Evolutionary conservation across 2,888 invertebrate genomes (phyloP), one percentile per base, ranked within the genome.

Genomic region (Latheticus oryzae): DNA sequence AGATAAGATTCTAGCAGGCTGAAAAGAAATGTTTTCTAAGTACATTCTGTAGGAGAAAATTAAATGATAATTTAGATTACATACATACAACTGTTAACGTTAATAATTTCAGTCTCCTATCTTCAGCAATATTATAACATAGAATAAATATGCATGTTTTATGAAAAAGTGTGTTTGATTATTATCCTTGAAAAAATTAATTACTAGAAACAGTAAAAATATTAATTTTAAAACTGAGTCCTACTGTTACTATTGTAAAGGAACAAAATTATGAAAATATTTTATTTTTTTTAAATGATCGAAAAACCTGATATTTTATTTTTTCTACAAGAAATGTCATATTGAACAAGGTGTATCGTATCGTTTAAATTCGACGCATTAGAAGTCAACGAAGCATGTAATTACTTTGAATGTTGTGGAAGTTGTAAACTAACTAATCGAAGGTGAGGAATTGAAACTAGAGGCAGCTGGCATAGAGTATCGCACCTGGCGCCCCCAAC

Each of bases 401-500:
- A 60, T 60, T 60, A 19, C 52, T 42, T 35, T 30, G 38, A 37
- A 24, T 42, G 17, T 50, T 40, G 42, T 42, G 43, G 43, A 52
- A 58, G 52, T 58, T 50, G 35, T 26, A 37, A 33, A 51, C 42
- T n/a, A n/a, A n/a, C n/a, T 57, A 33, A 30, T 37, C 28, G 54
- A 54, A 60, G 55, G 59, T 56, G 55, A n/a, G 55, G 55, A 60
- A 60, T 21, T 23, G n/a, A 21, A 52, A 52, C 32, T 40, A 30
- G 54, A 40, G 54, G 61, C 60, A 56, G 68, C 63, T 66, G 65
- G 23, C 47, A 11, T 9, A 9, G 38, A 53, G 61, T 56, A 52
- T 24, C 59, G 62, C 58, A 66, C 64, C 67, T 66, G 64, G 68
- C 64, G 55, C 59, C 55, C 64, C 61, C 55, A 38, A 50, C 47